Evolutionary conservation across 2,888 invertebrate genomes (phyloP), one percentile per base, ranked within the genome.

Genomic region (Dynastes hyllus): DNA sequence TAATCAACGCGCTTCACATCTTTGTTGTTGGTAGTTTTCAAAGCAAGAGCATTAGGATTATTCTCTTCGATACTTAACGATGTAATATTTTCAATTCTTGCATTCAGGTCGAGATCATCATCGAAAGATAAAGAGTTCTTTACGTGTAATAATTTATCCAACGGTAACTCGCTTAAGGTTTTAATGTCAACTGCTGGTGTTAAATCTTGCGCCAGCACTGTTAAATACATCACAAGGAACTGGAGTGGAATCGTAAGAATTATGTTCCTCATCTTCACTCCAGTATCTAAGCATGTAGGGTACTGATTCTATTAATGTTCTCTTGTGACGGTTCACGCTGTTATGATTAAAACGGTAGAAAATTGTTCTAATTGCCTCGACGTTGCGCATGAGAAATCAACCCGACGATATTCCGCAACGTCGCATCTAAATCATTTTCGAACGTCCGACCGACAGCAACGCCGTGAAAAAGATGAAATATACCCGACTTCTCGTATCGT

Each of bases 91-190:
- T 77, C 73, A n/a, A 16, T 55, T 40, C 55, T 37, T 61, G 27
- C 50, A 2, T 67, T 55, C 9, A n/a, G 8, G 32, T 76, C 32
- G 37, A 65, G 27, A 9, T 61, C 27, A n/a, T 51, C 53, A 6
- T 76, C 45, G 32, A 45, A 6, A 22, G 45, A 63, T 55, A 91
- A 81, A 86, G 92, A 85, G 83, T 90, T 88, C 89, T 92, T 91
- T 1, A 96, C 89, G 79, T 91, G 89, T n/a, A 96, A 88, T 37
- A 96, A 89, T 83, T 93, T 93, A 2, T 93, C 91, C 80, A 96
- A 84, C 2, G 94, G 93, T 73, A 96, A 86, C 85, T 94, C 93
- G 85, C 93, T 93, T 50, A 96, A 89, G 76, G 91, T 91, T 83
- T 91, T 89, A 22, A 92, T 85, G 88, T 82, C 88, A 16, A 85